Evolutionary conservation across 2,797 vertebrate genomes (phyloP).

Genomic region (Halcyon smyrnensis): DNA sequence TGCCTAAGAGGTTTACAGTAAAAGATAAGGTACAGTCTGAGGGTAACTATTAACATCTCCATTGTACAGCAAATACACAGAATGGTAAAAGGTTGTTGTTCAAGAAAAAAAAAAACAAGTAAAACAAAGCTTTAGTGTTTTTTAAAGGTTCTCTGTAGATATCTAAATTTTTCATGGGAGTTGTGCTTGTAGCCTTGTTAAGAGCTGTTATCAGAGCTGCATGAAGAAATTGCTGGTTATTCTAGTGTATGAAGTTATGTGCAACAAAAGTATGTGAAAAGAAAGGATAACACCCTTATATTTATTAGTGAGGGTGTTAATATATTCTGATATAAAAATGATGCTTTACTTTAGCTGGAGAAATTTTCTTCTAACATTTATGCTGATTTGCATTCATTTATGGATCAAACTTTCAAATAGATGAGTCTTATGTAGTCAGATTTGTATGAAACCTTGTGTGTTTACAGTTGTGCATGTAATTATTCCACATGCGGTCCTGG

Average conservation of each 20-base stretch:
- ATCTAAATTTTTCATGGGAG: conserved; percentile 74
- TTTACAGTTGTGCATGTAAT: background rate
- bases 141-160: conserved; percentile 59
- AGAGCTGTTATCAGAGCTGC: conserved; percentile 58
- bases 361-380: background rate
- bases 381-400: background rate
- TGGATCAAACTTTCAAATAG: background rate
- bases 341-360: background rate
- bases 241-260: conserved; percentile 21
- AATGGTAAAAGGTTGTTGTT: conserved; percentile 71
- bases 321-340: background rate
- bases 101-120: conserved; percentile 51
- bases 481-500: fast-evolving
- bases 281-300: background rate
- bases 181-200: conserved; percentile 63
- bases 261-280: background rate
- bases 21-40: conserved; percentile 66
- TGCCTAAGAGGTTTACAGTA: conserved; percentile 71
- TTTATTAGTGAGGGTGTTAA: background rate
- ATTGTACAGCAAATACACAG: conserved; percentile 57
- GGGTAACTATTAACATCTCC: conserved; percentile 64
- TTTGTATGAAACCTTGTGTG: background rate
- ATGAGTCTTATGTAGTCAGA: background rate
- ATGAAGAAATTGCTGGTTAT: conserved; percentile 19
- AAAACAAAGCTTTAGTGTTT: conserved; percentile 57